A percentile compares a stretch with the other conserved stretches of the same genome.
phyloP scores from a whole-genome alignment of 2,888 invertebrate species.

The Phytoseiulus persimilis region DNA sequence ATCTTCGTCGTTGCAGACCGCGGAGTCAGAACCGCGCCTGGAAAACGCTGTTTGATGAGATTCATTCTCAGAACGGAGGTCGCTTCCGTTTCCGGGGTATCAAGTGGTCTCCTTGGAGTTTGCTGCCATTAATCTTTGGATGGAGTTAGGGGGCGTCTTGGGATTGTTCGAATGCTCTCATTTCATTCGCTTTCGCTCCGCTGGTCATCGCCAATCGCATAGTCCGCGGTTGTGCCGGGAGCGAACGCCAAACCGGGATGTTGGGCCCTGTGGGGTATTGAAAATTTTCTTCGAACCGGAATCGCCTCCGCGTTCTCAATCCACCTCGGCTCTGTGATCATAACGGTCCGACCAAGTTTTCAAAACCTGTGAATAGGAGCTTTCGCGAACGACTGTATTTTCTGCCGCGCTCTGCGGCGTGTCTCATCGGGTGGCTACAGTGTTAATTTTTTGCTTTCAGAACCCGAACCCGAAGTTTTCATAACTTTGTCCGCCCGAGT shows the following conservation, averaged over 20 bases:
- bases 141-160: not conserved
- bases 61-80: too few relatives aligned
- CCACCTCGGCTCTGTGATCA: too few relatives aligned
- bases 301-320: not conserved
- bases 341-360: too few relatives aligned
- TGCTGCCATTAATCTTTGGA: not conserved
- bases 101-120: too few relatives aligned
- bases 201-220: not conserved
- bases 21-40: too few relatives aligned
- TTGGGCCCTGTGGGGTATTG: not conserved
- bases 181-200: not conserved
- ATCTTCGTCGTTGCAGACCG: too few relatives aligned
- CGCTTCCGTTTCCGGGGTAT: not conserved
- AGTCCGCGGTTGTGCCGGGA: not conserved
- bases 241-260: not conserved
- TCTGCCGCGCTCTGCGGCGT: too few relatives aligned
- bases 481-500: slow-evolving; percentile 12
- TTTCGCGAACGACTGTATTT: too few relatives aligned
- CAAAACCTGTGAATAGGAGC: too few relatives aligned
- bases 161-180: not conserved
- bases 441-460: not conserved
- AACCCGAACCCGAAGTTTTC: slow-evolving; percentile 29
- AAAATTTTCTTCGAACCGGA: not conserved
- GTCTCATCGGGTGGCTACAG: too few relatives aligned
- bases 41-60: too few relatives aligned